Percentiles rank a stretch among this genome's conserved stretches.
Evolutionary conservation across 2,113 vertebrate genomes (phyloP).

Genomic region (Gopherus evgoodei): DNA sequence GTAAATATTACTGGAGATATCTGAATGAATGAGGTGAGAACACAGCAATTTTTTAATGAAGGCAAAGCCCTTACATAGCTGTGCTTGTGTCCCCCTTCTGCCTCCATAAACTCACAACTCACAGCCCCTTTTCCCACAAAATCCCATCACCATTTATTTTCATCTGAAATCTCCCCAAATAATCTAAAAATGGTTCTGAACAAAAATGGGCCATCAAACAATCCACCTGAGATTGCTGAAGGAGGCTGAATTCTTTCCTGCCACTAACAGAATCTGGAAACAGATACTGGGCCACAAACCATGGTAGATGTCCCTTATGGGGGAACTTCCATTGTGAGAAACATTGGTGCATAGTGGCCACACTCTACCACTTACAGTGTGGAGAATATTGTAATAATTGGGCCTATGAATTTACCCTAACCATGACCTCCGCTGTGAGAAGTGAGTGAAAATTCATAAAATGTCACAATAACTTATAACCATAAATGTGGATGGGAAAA

Average conservation of each 20-base stretch:
- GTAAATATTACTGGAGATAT: not conserved
- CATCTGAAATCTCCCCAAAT: not conserved
- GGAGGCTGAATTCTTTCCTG: not conserved
- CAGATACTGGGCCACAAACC: not conserved
- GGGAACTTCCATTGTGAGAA: not conserved
- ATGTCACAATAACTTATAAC: not conserved
- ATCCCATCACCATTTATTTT: not conserved
- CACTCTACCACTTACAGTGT: no score
- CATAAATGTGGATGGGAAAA: not conserved
- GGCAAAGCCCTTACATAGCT: not conserved
- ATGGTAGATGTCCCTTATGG: not conserved
- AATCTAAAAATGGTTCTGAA: not conserved
- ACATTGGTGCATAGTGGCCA: not conserved
- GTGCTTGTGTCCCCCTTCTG: not conserved
- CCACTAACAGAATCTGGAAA: not conserved
- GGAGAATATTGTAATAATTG: not conserved
- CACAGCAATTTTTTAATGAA: not conserved
- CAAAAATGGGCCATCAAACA: not conserved
- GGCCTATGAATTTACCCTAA: not conserved
- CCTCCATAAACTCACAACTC: no score
- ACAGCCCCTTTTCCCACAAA: not conserved
- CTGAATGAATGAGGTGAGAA: not conserved
- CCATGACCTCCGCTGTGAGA: not conserved
- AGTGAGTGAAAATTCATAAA: not conserved
- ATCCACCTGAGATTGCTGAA: not conserved